Evolutionary conservation across 2,888 invertebrate species (phyloP), one percentile per base, ranked within the genome.

Genomic region (Amiota mariae): DNA sequence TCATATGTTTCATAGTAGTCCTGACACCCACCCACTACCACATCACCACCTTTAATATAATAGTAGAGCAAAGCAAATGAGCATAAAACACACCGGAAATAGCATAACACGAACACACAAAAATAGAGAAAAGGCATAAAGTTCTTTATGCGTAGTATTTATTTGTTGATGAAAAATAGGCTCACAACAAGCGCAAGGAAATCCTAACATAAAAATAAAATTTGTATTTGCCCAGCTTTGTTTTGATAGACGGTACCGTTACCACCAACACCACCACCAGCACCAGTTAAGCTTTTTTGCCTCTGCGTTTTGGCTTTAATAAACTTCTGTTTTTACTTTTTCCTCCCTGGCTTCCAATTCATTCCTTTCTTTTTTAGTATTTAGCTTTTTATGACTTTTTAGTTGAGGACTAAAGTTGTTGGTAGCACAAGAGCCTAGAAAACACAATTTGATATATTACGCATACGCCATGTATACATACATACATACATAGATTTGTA

Each of bases 1-100:
- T 85, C 83, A 85, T 84, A 85, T 84, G 82, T 82, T 9, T n/a
- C 54, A n/a, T 51, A 36, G 36, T 36, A 36, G 8, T 6, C 15
- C 10, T n/a, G n/a, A n/a, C 59, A 18, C 59, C 18, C 59, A 59
- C 18, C 8, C 36, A 63, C 11, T 12, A 4, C n/a, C 18, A 24
- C 24, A 1, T 24, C n/a, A 2, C 11, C 18, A 18, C 59, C 11
- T 59, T 15, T 6, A 18, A 63, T 36, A 63, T 20, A 12, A 12
- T 10, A 61, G 12, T 9, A 61, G 2, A 63, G 9, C 20, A 36
- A 36, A 36, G 8, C 8, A 36, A 36, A 36, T 36, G 36, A 36
- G 36, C 36, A 36, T 36, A 36, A 36, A 36, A 36, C 36, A 36
- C 36, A 36, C 63, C 63, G 63, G 63, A 66, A 48, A 66, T 15